Percentiles rank a stretch among this genome's conserved stretches.
Evolutionary conservation across 2,888 invertebrate species (phyloP).

Genomic region (Drosophila anomalata): DNA sequence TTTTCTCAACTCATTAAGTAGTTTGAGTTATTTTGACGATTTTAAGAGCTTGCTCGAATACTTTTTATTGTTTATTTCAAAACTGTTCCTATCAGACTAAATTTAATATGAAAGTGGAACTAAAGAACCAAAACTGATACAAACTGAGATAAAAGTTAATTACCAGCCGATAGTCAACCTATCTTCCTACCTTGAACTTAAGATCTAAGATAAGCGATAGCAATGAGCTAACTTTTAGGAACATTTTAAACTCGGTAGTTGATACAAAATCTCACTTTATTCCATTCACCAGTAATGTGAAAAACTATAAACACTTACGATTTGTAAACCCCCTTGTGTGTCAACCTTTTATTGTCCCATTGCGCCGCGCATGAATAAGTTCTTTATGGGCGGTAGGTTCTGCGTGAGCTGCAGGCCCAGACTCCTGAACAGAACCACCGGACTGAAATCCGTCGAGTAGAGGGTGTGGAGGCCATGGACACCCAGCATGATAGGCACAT

Average conservation of each 20-base stretch:
- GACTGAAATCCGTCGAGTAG: conserved; percentile 90
- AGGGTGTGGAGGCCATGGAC: conserved; percentile 94
- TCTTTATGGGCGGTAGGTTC: conserved; percentile 90
- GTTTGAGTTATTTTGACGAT: background rate
- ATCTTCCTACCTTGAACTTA: background rate
- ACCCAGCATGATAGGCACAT: conserved; percentile 94
- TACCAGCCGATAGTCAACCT: conserved; percentile 6
- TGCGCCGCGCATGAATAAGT: conserved; percentile 79
- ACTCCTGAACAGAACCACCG: conserved; percentile 91
- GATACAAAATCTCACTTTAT: conserved; percentile 36
- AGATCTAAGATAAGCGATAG: background rate
- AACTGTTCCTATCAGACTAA: background rate
- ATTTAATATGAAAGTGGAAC: background rate
- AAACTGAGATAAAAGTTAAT: too few relatives aligned
- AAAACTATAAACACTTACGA: conserved; percentile 55
- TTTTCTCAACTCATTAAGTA: background rate
- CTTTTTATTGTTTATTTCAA: background rate
- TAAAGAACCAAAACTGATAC: background rate
- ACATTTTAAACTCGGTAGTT: conserved; percentile 5
- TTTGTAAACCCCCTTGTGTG: conserved; percentile 19
- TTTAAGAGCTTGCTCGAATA: background rate
- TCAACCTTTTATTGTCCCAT: conserved; percentile 70
- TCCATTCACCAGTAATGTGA: conserved; percentile 8
- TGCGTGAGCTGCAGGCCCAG: conserved; percentile 92
- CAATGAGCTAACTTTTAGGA: conserved; percentile 23